Evolutionary conservation across 2,113 vertebrate species (phyloP).

Genomic region (Vanacampus margaritifer): DNA sequence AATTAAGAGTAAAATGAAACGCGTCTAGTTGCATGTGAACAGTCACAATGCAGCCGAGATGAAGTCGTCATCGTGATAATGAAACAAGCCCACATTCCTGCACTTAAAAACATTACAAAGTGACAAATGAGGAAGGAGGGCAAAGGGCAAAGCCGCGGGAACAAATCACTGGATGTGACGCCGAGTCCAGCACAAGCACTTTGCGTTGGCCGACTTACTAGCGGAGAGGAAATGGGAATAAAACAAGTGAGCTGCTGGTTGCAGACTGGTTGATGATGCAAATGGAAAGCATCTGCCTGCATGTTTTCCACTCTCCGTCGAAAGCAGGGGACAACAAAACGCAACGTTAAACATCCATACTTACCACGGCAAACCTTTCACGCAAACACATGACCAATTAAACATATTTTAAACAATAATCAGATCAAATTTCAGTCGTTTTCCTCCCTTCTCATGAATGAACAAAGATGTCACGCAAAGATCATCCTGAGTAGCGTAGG

Average conservation of each 20-base stretch:
- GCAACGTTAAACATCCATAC: too few species aligned
- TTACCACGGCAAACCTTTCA: too few species aligned
- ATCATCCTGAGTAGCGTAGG: too few species aligned
- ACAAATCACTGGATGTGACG: constrained; percentile 55
- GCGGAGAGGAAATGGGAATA: constrained; percentile 43
- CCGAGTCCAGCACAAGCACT: constrained; percentile 24
- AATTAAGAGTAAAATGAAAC: constrained; percentile 13
- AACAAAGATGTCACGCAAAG: too few species aligned
- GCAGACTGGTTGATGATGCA: background rate
- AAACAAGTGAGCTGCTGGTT: background rate
- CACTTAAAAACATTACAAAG: constrained; percentile 50
- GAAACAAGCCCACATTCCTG: constrained; percentile 51
- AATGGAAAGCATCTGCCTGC: background rate
- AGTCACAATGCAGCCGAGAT: background rate
- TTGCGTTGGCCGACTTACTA: constrained; percentile 32
- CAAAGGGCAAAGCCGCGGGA: constrained; percentile 64
- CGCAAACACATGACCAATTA: too few species aligned
- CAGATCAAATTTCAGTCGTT: too few species aligned
- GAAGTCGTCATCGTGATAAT: background rate
- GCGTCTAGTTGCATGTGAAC: constrained; percentile 8
- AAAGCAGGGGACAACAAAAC: too few species aligned
- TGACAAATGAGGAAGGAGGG: constrained; percentile 51
- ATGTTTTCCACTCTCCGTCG: too few species aligned
- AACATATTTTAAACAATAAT: too few species aligned
- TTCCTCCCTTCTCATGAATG: too few species aligned